Evolutionary conservation across 2,113 vertebrate species (phyloP).

Genomic region (Equus quagga): DNA sequence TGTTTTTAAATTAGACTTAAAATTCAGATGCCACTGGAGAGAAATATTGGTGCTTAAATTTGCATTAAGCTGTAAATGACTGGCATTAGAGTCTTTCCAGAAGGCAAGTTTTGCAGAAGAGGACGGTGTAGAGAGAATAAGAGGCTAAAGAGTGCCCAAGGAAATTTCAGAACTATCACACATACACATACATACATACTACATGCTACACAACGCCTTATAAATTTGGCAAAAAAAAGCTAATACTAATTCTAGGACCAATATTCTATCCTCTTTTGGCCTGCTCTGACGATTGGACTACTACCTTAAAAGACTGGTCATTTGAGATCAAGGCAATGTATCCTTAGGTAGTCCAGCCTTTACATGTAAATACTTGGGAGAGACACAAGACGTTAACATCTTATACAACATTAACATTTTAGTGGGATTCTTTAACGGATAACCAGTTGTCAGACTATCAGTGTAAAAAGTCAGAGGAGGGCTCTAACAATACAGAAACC

Average conservation of each 20-base stretch:
- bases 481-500: not conserved
- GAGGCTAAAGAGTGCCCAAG: not conserved
- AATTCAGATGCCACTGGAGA: slow-evolving; percentile 41
- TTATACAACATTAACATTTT: not conserved
- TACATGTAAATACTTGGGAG: not conserved
- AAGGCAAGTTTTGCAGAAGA: not conserved
- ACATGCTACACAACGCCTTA: not conserved
- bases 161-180: not conserved
- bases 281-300: not conserved
- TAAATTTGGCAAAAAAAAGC: not conserved
- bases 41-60: slow-evolving; percentile 44
- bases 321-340: not conserved
- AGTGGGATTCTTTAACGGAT: not conserved
- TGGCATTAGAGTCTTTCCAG: not conserved
- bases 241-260: not conserved
- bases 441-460: not conserved
- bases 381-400: not conserved
- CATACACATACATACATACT: not conserved
- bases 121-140: not conserved
- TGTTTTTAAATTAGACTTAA: slow-evolving; percentile 52
- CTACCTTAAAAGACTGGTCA: not conserved
- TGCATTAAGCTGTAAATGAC: slow-evolving; percentile 38
- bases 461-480: not conserved
- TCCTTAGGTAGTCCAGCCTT: not conserved
- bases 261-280: not conserved